Conservation (phyloP, 1,140 invertebrate species). For the Atta cephalotes region DNA sequence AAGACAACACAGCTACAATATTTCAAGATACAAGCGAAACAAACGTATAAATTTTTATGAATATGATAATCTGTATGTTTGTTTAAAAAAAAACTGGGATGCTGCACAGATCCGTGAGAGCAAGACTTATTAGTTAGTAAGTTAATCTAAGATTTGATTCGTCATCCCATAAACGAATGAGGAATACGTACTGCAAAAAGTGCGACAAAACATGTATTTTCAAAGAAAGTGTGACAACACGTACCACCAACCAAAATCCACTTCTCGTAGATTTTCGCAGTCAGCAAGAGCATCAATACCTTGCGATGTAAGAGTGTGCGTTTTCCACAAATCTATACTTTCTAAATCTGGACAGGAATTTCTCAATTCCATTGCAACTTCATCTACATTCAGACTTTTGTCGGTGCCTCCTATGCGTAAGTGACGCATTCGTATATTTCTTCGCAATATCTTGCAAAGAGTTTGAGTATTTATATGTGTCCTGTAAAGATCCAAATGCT, state of each 20-base stretch:
- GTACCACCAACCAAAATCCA: conserved; percentile 97
- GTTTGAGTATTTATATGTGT: conserved; percentile 89
- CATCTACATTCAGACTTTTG: conserved; percentile 89
- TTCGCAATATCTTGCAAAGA: conserved; percentile 89
- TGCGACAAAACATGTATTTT: background rate
- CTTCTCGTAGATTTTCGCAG: conserved; percentile 91
- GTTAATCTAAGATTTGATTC: background rate
- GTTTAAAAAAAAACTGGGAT: background rate
- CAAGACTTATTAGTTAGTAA: background rate
- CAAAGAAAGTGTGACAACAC: conserved; percentile 79
- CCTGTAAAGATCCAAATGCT: conserved; percentile 92
- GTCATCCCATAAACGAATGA: background rate
- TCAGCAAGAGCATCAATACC: conserved; percentile 90
- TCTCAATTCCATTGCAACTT: conserved; percentile 89
- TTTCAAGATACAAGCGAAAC: conserved; percentile 16
- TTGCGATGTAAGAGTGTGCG: conserved; percentile 90
- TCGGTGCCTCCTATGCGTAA: conserved; percentile 89
- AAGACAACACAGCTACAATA: background rate
- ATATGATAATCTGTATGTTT: conserved; percentile 21
- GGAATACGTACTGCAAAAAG: background rate
- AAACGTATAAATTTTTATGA: background rate
- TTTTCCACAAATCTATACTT: conserved; percentile 95
- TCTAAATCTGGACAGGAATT: conserved; percentile 89
- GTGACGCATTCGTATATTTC: conserved; percentile 90
- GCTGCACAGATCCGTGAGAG: no score